Conservation (phyloP, 2,797 vertebrate species). For the Rhinophrynus dorsalis region DNA sequence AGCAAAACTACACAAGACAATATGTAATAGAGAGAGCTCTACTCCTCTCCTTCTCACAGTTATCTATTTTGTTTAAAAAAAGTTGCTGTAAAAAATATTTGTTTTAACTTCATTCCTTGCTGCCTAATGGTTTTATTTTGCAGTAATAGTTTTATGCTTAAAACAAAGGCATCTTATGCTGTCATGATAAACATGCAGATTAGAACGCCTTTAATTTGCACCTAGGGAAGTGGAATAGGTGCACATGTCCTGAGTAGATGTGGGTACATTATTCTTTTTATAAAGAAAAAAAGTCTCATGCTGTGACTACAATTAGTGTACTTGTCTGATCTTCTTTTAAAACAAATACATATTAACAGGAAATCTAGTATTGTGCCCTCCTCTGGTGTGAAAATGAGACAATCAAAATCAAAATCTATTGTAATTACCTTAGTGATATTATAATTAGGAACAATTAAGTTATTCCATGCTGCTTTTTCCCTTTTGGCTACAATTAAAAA, state of each 20-base stretch:
- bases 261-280: constrained; percentile 71
- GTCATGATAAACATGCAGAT: constrained; percentile 69
- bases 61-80: too few species aligned
- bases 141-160: constrained; percentile 12
- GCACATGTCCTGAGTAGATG: constrained; percentile 73
- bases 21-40: too few species aligned
- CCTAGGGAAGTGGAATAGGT: constrained; percentile 70
- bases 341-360: constrained; percentile 93
- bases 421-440: constrained; percentile 96
- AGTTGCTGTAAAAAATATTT: too few species aligned
- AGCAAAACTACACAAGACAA: too few species aligned
- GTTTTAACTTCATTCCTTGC: too few species aligned
- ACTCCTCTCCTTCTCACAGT: too few species aligned
- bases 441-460: constrained; percentile 96
- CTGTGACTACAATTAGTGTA: constrained; percentile 89
- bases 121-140: too few species aligned
- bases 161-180: constrained; percentile 57
- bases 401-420: constrained; percentile 98
- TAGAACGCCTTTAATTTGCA: constrained; percentile 81
- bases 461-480: constrained; percentile 85
- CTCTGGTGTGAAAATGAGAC: constrained; percentile 90
- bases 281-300: constrained; percentile 84
- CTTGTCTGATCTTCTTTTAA: constrained; percentile 91
- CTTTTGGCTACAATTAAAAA: constrained; percentile 91
- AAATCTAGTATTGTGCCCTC: constrained; percentile 79